These are phyloP conservation scores for Vulpes ferrilata DNA, from an alignment of 2,113 vertebrate species.

Conservation along the genomic window DNA sequence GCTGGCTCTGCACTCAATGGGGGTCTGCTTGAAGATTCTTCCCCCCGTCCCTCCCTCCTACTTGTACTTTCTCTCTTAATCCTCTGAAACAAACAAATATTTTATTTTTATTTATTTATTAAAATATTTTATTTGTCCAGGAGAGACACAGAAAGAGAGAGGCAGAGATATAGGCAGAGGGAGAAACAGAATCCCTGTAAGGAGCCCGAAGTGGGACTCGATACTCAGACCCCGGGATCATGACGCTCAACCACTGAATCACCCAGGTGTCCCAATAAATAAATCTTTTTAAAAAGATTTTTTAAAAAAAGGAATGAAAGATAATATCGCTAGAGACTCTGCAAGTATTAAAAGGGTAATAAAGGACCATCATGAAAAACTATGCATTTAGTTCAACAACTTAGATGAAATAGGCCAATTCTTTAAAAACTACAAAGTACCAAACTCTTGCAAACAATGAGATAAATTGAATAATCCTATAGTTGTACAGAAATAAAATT, in stretches of 20 bases:
- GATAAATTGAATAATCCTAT: neutral
- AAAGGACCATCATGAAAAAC: neutral
- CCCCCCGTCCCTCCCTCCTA: neutral
- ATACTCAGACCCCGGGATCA: no score
- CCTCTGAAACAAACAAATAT: no score
- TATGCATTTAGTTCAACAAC: neutral
- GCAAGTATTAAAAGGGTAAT: neutral
- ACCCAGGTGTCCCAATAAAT: neutral
- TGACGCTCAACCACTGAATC: no score
- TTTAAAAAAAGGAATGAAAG: neutral
- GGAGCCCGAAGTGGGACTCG: no score
- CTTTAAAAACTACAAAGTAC: neutral
- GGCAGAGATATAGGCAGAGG: no score
- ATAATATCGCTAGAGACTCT: neutral
- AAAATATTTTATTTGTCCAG: no score
- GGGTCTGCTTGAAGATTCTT: neutral
- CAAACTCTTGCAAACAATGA: neutral
- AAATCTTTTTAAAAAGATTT: neutral
- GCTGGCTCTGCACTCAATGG: neutral
- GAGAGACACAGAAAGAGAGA: no score
- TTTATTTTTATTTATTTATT: no score
- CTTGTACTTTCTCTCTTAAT: neutral
- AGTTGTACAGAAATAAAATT: neutral
- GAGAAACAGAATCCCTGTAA: no score
- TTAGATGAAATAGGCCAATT: neutral